Evolutionary conservation across 2,888 invertebrate species (phyloP), one percentile per base, ranked within the genome.

Genomic region (Nemotelus nigrinus): DNA sequence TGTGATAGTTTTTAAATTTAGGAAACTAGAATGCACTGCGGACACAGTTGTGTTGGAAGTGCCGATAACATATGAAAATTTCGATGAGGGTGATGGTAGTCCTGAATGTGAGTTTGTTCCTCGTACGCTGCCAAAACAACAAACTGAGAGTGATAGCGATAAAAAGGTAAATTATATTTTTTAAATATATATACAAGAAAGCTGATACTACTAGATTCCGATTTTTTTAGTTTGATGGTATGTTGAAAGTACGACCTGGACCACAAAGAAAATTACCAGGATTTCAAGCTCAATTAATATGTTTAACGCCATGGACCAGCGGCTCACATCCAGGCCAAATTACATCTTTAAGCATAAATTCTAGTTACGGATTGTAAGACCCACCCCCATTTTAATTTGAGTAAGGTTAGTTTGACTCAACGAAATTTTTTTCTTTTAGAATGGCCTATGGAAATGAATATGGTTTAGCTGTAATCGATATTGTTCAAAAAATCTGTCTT

Each of bases 391-490:
- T 41, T 2, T 53, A n/a, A 8, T 53, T 2, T 53, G 53, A 10
- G 53, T 2, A 2, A 25, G 25, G 25, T 25, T 25, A 25, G 25
- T 25, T 25, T 25, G 25, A 25, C 25, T 25, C 25, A 25, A 25
- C 25, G 48, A 48, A 68, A 50, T 47, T n/a, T 50, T 5, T 50
- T 60, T 74, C 60, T 87, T 88, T 64, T 88, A 98, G 98, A 86
- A 92, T 99, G 93, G 96, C 97, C 84, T 98, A 97, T 90, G 98
- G 98, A 84, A 98, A 96, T 87, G 98, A 98, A 89, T 93, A 94
- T 83, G 98, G 98, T 83, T 90, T 99, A 87, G 97, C 96, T 86
- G 93, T 99, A 88, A 92, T 97, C 85, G 99, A 99, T 90, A 93
- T 96, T 88, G 91, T 95, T 86, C 97, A 97, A 88, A 96, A 95